Evolutionary conservation across 2,113 vertebrate genomes (phyloP), one percentile per base, ranked within the genome.

Genomic region (Austrofundulus limnaeus): DNA sequence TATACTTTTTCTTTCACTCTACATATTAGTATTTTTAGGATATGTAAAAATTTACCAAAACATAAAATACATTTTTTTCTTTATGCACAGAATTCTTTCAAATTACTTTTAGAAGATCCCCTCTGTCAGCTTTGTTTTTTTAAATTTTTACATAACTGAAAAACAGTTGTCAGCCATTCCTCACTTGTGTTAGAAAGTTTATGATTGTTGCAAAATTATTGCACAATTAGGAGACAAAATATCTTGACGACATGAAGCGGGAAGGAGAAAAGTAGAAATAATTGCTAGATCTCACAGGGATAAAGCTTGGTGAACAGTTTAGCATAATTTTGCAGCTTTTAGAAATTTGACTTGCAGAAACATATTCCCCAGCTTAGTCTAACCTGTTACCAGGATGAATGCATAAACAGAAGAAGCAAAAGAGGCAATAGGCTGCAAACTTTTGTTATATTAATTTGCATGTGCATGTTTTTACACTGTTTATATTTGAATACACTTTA

Each of bases 291-390:
- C 85, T 83, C 84, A 68, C 62, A 71, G 82, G 82, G 19, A 34
- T 46, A 28, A 66, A 70, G 45, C 58, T 38, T 77, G 45, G 48
- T 65, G 19, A 34, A 5, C 34, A 60, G 42, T 70, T 81, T 80
- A 76, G 66, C 75, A 81, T 86, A 84, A 75, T 83, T 83, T 82
- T 77, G 72, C 48, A 71, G 41, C 53, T 79, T 81, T 59, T 47
- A 49, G 19, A 66, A 67, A 85, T 86, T 76, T 88, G 75, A 84
- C 80, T 86, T 82, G 78, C 77, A 83, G 68, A 83, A 78, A 73
- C 71, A 38, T 72, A 75, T 82, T 83, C 75, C 83, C 80, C 53
- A 58, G 78, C 72, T 66, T 63, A 61, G 63, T 68, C 62, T 73
- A 75, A 76, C 77, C 67, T 73, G 68, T 78, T 80, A 82, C 84